phyloP scores from a whole-genome alignment of 2,797 vertebrate species.

The Tiaroga cobitis region DNA sequence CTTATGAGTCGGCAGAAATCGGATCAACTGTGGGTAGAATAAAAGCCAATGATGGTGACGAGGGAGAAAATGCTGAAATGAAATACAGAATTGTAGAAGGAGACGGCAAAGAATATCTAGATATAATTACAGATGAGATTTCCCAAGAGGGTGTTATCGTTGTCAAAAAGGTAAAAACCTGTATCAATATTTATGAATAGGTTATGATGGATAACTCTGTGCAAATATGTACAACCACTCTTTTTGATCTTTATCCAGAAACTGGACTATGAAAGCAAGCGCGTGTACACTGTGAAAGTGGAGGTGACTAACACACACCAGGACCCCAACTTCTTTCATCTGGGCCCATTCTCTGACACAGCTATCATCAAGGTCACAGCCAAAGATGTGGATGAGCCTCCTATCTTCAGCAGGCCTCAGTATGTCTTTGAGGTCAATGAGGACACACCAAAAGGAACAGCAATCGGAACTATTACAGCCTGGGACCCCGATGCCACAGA shows the following conservation, averaged over 20 bases:
- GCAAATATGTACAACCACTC: neutral
- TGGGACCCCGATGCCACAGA: constrained; percentile 82
- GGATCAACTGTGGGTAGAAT: constrained; percentile 83
- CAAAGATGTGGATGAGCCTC: constrained; percentile 84
- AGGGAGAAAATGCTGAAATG: constrained; percentile 84
- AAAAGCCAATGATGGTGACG: constrained; percentile 85
- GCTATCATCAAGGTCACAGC: constrained; percentile 83
- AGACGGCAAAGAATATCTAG: constrained; percentile 82
- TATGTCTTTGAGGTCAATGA: constrained; percentile 87
- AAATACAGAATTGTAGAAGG: constrained; percentile 82
- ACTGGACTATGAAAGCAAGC: constrained; percentile 86
- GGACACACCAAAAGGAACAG: constrained; percentile 80
- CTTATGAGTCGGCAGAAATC: constrained; percentile 79
- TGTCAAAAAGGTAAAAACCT: constrained; percentile 82
- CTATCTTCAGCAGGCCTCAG: constrained; percentile 78
- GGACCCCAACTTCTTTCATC: constrained; percentile 80
- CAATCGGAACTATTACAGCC: constrained; percentile 82
- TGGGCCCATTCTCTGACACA: constrained; percentile 85
- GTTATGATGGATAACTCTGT: neutral
- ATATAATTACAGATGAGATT: constrained; percentile 82
- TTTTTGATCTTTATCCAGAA: constrained; percentile 66
- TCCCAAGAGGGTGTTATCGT: constrained; percentile 87
- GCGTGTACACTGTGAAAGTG: constrained; percentile 80
- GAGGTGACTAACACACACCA: constrained; percentile 82
- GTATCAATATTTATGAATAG: neutral